phyloP scores from a whole-genome alignment of 1,140 invertebrate genomes.

The Babylonia areolata region DNA sequence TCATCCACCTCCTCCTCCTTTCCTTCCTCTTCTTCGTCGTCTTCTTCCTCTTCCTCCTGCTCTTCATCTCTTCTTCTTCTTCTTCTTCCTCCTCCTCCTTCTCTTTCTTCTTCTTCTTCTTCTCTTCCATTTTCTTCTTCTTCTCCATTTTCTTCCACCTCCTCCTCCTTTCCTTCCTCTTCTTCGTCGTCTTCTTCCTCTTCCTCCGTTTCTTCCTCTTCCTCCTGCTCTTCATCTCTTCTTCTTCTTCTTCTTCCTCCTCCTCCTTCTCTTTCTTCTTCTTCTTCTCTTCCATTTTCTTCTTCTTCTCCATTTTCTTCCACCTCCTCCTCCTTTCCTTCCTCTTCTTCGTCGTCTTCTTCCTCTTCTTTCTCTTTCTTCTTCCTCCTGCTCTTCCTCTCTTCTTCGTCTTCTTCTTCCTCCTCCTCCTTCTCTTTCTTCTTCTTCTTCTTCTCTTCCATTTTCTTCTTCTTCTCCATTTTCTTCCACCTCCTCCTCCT shows the following conservation, averaged over 20 bases:
- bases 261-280: no score
- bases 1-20: not conserved
- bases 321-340: no score
- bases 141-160: not conserved
- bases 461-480: not conserved
- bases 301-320: no score
- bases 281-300: no score
- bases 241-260: no score
- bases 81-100: not conserved
- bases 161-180: not conserved
- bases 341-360: no score
- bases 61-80: not conserved
- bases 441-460: not conserved
- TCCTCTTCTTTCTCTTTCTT: no score
- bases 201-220: no score
- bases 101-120: not conserved
- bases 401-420: not conserved
- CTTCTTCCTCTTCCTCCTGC: not conserved
- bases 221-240: no score
- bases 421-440: not conserved
- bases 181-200: no score
- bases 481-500: no score
- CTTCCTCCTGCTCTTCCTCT: no score
- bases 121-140: not conserved
- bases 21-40: not conserved